Conservation (phyloP, 1,140 invertebrate genomes). For the Lutraria rhynchaena region DNA sequence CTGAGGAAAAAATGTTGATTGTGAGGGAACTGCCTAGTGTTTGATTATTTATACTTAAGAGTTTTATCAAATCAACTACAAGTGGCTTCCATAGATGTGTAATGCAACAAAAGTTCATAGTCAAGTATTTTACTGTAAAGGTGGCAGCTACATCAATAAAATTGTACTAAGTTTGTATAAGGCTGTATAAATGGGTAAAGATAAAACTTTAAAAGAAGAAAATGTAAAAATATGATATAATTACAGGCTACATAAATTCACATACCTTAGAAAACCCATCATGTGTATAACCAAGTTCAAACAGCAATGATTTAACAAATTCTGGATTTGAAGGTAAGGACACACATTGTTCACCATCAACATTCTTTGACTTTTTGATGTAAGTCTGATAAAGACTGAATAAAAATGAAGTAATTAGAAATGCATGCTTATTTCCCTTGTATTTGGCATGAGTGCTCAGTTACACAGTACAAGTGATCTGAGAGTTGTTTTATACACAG, state of each 20-base stretch:
- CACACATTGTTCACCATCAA: conserved; percentile 39
- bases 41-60: no score
- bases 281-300: conserved; percentile 41
- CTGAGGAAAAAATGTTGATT: conserved; percentile 61
- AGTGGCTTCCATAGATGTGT: no score
- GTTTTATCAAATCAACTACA: no score
- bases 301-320: conserved; percentile 39
- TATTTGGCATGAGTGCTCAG: no score
- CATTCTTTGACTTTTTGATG: conserved; percentile 31
- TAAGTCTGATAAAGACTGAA: conserved; percentile 38
- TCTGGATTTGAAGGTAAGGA: conserved; percentile 51
- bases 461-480: no score
- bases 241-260: neutral
- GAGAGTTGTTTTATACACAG: no score
- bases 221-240: neutral
- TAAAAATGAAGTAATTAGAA: no score
- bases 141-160: neutral
- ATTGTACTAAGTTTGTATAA: neutral
- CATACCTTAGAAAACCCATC: conserved; percentile 30
- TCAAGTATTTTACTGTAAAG: neutral
- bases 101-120: no score
- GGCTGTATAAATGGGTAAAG: neutral
- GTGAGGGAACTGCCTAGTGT: no score
- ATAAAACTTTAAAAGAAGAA: neutral
- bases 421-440: no score